These are phyloP conservation scores for Melipona beecheii DNA, from an alignment of 2,888 invertebrate genomes.

Conservation along the genomic window DNA sequence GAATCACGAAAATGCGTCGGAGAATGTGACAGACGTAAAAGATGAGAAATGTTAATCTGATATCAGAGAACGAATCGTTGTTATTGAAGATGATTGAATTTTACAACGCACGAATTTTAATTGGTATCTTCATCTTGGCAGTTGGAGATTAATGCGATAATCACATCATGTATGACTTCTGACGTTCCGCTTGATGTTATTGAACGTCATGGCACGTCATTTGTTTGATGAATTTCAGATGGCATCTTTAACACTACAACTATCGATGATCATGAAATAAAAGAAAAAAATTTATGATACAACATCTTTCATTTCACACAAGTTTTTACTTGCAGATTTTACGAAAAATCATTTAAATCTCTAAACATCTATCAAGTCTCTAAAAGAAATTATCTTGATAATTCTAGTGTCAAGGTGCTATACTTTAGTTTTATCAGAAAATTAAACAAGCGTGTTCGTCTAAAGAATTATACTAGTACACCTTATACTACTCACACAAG, in stretches of 20 bases:
- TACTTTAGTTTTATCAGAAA: background rate
- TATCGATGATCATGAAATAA: too few species aligned
- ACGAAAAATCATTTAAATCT: too few species aligned
- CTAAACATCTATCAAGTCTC: too few species aligned
- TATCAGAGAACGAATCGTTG: too few species aligned
- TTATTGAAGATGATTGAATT: background rate
- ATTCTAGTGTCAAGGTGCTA: background rate
- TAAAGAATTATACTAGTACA: background rate
- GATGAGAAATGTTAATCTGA: background rate
- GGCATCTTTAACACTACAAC: background rate
- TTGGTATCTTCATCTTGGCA: slow-evolving; percentile 1
- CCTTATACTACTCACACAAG: background rate
- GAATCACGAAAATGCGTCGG: slow-evolving; percentile 15
- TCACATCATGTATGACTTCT: background rate
- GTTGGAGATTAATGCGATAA: slow-evolving; percentile 3
- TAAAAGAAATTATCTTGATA: too few species aligned
- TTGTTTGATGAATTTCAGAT: background rate
- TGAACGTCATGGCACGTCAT: background rate
- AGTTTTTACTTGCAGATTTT: too few species aligned
- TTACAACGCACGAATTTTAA: background rate
- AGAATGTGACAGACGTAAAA: too few species aligned
- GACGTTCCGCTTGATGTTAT: background rate
- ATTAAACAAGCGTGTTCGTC: too few species aligned
- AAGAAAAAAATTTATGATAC: too few species aligned
- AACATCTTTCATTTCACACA: too few species aligned